Evolutionary conservation across 1,140 invertebrate genomes (phyloP).

Genomic region (Aricia agestis): DNA sequence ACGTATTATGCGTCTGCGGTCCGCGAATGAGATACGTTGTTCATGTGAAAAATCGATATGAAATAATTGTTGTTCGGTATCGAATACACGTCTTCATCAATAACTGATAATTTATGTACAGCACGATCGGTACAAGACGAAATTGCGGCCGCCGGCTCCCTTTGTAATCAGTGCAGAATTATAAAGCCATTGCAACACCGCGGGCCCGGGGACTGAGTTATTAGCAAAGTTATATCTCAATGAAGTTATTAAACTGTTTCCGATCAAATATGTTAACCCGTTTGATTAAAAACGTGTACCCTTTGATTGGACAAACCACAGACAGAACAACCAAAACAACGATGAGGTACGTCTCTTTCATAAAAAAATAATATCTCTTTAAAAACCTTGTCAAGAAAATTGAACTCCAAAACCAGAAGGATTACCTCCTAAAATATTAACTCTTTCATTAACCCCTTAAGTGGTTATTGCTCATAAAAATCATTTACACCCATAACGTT

Average conservation of each 20-base stretch:
- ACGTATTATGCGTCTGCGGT: not conserved
- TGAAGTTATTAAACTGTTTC: conserved; percentile 37
- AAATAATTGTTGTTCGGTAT: conserved; percentile 50
- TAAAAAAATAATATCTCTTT: no score
- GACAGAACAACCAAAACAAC: no score
- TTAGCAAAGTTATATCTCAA: conserved; percentile 62
- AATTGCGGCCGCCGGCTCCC: conserved; percentile 72
- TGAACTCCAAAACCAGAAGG: not conserved
- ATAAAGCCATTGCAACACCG: conserved; percentile 70
- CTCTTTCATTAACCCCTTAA: conserved; percentile 1
- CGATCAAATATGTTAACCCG: conserved; percentile 27
- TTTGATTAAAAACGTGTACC: conserved; percentile 18
- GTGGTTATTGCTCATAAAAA: conserved; percentile 19
- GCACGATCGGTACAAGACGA: conserved; percentile 72
- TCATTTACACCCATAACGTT: conserved; percentile 18
- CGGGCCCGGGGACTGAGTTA: conserved; percentile 52
- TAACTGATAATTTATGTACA: conserved; percentile 75
- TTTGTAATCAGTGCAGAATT: conserved; percentile 75
- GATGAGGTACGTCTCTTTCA: no score
- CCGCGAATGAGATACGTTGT: not conserved
- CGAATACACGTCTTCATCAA: conserved; percentile 72
- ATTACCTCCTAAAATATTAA: not conserved
- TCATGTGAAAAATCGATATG: conserved; percentile 24
- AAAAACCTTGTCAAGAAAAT: not conserved
- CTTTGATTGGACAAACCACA: conserved; percentile 3